Percentiles rank a stretch among this genome's conserved stretches.
Evolutionary conservation across 2,888 invertebrate genomes (phyloP).

Genomic region (Phyto melanocephala): DNA sequence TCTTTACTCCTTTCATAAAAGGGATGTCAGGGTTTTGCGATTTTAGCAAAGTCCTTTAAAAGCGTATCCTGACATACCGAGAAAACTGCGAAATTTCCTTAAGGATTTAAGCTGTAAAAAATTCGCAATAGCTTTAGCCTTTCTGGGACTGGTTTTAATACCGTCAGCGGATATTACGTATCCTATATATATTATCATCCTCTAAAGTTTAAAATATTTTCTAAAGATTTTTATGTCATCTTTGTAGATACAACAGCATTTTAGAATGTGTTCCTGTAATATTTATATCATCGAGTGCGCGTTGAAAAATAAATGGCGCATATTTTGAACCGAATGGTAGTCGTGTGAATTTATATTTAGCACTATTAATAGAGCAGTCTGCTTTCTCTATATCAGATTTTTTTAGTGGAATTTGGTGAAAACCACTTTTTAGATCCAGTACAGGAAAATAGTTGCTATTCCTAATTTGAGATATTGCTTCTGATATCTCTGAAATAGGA

Average conservation of each 20-base stretch:
- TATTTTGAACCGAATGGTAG: background rate
- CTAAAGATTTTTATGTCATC: background rate
- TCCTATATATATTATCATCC: background rate
- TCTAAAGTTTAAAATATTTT: background rate
- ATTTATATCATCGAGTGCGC: slow-evolving; percentile 38
- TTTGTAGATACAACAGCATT: background rate
- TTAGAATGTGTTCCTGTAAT: background rate
- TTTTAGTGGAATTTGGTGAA: background rate
- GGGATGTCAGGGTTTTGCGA: too few species aligned
- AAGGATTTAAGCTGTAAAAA: slow-evolving; percentile 50
- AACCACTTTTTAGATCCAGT: background rate
- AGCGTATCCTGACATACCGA: slow-evolving; percentile 54
- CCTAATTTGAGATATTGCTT: background rate
- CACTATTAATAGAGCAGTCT: background rate
- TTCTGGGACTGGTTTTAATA: slow-evolving; percentile 53
- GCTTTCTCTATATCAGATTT: background rate
- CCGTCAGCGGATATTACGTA: slow-evolving; percentile 39
- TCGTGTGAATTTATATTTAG: background rate
- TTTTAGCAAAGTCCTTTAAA: slow-evolving; percentile 5
- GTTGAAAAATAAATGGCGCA: slow-evolving; percentile 35
- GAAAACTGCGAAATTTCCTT: slow-evolving; percentile 55
- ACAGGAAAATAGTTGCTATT: background rate
- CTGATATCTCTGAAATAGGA: background rate
- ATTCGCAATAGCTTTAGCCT: slow-evolving; percentile 51
- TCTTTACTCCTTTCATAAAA: too few species aligned